These are phyloP conservation scores for Pimephales promelas DNA, from an alignment of 2,113 vertebrate genomes.

Conservation along the genomic window DNA sequence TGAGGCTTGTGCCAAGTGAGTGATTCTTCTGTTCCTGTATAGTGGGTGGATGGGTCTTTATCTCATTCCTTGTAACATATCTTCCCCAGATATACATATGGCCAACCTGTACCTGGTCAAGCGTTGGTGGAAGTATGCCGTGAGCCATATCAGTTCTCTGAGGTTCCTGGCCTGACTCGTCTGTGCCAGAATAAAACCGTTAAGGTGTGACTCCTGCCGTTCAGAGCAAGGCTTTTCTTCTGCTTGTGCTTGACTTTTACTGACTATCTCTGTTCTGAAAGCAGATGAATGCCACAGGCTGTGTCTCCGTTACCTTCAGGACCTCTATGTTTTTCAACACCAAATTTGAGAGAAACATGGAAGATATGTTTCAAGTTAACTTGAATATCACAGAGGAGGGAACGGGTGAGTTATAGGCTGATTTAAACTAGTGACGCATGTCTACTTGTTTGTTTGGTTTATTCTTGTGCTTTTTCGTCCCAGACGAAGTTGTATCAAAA, in stretches of 20 bases:
- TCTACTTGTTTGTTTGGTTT: too few relatives aligned
- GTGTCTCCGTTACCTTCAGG: not conserved
- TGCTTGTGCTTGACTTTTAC: too few relatives aligned
- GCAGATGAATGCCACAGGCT: not conserved
- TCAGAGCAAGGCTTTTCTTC: not conserved
- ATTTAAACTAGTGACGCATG: not conserved
- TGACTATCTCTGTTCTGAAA: not conserved
- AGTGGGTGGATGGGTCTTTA: not conserved
- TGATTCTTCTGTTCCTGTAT: not conserved
- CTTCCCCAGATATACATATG: constrained; percentile 69
- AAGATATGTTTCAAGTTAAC: not conserved
- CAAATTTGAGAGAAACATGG: not conserved
- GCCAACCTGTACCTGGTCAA: constrained; percentile 70
- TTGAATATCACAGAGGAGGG: constrained; percentile 66
- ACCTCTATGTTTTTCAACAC: constrained; percentile 54
- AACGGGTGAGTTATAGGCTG: constrained; percentile 59
- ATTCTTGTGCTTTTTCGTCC: not conserved
- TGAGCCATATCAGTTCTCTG: accelerated
- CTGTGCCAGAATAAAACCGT: not conserved
- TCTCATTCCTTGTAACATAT: not conserved
- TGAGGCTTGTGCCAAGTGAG: constrained; percentile 69
- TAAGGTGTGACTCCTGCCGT: not conserved
- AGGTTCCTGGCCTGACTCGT: not conserved
- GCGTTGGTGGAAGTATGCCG: constrained; percentile 52
- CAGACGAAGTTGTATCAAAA: not conserved